phyloP scores from a whole-genome alignment of 2,113 vertebrate genomes.

The Plecotus auritus region DNA sequence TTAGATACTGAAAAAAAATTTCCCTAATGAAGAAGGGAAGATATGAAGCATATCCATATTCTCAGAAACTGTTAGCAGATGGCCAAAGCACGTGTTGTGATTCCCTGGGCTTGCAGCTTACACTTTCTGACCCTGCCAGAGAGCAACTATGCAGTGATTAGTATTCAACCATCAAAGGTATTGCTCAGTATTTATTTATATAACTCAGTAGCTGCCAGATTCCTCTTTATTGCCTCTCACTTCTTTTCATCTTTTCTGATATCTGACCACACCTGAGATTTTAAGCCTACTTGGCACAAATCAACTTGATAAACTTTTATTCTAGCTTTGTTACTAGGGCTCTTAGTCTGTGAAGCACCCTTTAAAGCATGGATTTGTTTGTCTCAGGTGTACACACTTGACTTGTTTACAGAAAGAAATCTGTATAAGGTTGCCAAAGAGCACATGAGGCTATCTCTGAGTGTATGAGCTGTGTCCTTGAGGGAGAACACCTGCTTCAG shows the following conservation, averaged over 20 bases:
- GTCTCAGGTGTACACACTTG: not conserved
- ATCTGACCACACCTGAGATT: conserved; percentile 22
- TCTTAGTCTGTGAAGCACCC: not conserved
- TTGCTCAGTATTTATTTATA: conserved; percentile 42
- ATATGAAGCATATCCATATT: not conserved
- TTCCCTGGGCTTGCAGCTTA: conserved; percentile 3
- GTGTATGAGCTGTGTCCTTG: conserved; percentile 28
- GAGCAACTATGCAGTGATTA: conserved; percentile 47
- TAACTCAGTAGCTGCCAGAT: not conserved
- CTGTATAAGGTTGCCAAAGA: not conserved
- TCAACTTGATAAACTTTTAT: conserved; percentile 40
- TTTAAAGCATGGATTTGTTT: not conserved
- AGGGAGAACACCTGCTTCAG: conserved; percentile 64
- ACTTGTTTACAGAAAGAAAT: conserved; percentile 39
- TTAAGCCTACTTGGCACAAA: not conserved
- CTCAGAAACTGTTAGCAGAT: conserved; percentile 49
- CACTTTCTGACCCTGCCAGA: conserved; percentile 32
- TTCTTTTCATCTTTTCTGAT: conserved; percentile 41
- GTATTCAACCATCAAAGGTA: conserved; percentile 50
- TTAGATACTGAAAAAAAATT: not conserved
- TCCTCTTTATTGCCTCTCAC: not conserved
- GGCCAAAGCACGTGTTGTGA: conserved; percentile 38
- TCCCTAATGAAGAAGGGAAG: conserved; percentile 19
- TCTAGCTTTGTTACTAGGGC: not conserved
- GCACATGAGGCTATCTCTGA: conserved; percentile 7